Base-by-base conservation (phyloP, 92 coral and sea anemone genomes). In the Micromussa lordhowensis region DNA sequence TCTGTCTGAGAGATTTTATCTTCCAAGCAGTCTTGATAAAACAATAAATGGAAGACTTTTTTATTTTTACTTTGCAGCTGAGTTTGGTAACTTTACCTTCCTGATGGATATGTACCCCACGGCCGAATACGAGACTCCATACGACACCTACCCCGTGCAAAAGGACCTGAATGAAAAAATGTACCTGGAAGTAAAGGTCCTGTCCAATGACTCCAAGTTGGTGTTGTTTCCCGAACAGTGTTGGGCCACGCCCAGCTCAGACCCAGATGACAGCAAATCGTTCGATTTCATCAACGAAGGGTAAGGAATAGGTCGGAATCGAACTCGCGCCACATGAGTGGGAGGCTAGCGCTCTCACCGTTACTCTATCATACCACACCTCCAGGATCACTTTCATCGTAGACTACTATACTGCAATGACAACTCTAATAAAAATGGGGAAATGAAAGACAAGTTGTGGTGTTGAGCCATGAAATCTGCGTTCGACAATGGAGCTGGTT, bases 41-140 rank as follows among this genome's bases (percentile, higher is more conserved):
- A 5, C 21, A 32, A 1, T 9, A 48, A 71, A 71, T 68, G 2
- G 31, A 29, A 72, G 0, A 24, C n/a, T 24, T 2, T 77, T 72
- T 59, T 63, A 12, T 40, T 48, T 29, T 29, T 13, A 2, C 29
- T 32, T 54, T 70, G 18, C 94, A 95, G 98, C 92, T 63, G 95
- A 92, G 81, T 86, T 59, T 61, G 98, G 96, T 18, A 95, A 95
- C 85, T 95, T 95, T 74, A 94, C 96, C 17, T 95, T 89, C 88
- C 24, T 58, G 21, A 95, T 95, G 98, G 94, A 94, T 24, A 82
- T 95, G 89, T 94, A 86, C 81, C 64, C 92, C 69, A 86, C 88
- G 28, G 90, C 80, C 26, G 35, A 88, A 54, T 93, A 89, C 32
- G 86, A 83, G 35, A 75, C 79, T 0, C 81, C 77, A 13, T 86